A percentile compares a stretch with the other conserved stretches of the same genome.
Conservation (phyloP, 2,113 vertebrate species). For the Laticauda laticaudata region DNA sequence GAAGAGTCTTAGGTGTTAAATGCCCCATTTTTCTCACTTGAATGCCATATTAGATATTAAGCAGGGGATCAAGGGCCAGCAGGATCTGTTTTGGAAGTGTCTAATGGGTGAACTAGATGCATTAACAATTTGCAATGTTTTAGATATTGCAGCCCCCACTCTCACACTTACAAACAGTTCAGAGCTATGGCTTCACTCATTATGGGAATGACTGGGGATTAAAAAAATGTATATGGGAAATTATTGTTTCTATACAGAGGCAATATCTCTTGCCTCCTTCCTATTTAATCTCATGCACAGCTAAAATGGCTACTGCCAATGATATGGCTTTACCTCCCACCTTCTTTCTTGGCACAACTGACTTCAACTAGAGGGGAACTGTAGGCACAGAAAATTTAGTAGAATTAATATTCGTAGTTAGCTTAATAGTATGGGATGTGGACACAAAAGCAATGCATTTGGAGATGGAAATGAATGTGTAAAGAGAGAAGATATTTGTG, state of each 20-base stretch:
- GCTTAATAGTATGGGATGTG: neutral
- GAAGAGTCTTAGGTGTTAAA: neutral
- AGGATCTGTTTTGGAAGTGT: neutral
- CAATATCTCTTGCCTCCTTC: neutral
- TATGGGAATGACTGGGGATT: neutral
- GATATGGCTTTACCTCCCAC: neutral
- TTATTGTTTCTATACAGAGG: neutral
- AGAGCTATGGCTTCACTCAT: neutral
- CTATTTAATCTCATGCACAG: neutral
- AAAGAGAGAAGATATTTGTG: neutral
- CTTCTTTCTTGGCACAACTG: neutral
- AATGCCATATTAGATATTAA: neutral
- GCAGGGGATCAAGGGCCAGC: too few species aligned
- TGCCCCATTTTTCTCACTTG: neutral
- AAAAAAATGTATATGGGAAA: neutral
- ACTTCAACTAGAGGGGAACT: neutral
- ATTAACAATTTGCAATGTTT: neutral
- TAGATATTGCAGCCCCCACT: neutral
- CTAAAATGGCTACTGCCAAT: neutral
- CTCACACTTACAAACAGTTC: neutral
- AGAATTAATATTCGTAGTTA: neutral
- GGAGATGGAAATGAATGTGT: neutral
- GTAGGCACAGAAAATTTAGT: neutral
- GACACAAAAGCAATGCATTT: neutral
- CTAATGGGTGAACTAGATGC: neutral